Conservation (phyloP, 2,888 invertebrate genomes). For the Acrocera orbiculus region DNA sequence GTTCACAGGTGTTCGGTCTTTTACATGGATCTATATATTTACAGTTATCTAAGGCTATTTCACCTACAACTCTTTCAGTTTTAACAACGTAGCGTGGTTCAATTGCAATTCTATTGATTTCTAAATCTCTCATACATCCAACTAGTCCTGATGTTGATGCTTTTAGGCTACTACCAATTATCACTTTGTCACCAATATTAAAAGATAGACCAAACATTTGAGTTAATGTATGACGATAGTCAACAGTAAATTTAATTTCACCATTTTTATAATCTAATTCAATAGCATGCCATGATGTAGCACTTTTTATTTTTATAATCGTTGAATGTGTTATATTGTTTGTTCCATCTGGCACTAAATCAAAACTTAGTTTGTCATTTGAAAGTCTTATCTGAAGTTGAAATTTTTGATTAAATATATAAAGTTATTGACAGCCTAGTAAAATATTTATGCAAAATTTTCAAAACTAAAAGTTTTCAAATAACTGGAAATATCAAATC, state of each 20-base stretch:
- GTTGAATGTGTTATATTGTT: slow-evolving; percentile 62
- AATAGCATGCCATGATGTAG: slow-evolving; percentile 68
- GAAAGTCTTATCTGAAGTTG: slow-evolving; percentile 60
- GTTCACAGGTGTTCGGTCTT: slow-evolving; percentile 80
- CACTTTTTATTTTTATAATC: slow-evolving; percentile 63
- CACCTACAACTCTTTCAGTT: slow-evolving; percentile 68
- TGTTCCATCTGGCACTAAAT: slow-evolving; percentile 52
- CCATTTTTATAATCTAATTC: slow-evolving; percentile 60
- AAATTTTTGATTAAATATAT: too few species aligned
- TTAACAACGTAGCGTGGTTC: slow-evolving; percentile 69
- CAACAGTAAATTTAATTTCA: slow-evolving; percentile 55
- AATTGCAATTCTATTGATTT: slow-evolving; percentile 61
- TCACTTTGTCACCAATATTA: slow-evolving; percentile 49
- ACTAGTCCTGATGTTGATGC: slow-evolving; percentile 59
- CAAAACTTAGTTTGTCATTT: slow-evolving; percentile 71
- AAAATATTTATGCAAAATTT: too few species aligned
- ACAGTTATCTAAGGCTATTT: slow-evolving; percentile 79
- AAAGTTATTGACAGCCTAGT: too few species aligned
- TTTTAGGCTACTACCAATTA: slow-evolving; percentile 64
- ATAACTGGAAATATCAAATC: too few species aligned
- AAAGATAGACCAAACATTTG: slow-evolving; percentile 48
- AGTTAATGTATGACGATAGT: slow-evolving; percentile 53
- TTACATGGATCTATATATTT: slow-evolving; percentile 78
- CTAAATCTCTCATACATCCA: slow-evolving; percentile 80
- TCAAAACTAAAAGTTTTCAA: too few species aligned